Conservation (phyloP, 2,888 invertebrate genomes). For the Diaperis boleti region DNA sequence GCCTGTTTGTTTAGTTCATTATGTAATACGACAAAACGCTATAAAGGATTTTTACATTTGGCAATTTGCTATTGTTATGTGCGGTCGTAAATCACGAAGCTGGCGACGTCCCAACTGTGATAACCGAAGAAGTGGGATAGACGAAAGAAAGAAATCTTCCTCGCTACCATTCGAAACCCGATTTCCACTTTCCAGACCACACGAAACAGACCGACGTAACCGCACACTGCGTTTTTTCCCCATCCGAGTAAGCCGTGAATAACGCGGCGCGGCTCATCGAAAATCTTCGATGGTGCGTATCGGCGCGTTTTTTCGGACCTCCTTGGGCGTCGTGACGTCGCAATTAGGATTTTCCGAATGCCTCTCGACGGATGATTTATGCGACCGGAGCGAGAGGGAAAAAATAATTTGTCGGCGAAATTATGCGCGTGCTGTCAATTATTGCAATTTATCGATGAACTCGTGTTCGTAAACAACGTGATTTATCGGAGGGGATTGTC, state of each 20-base stretch:
- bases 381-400: neutral
- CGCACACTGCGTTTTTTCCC: constrained; percentile 6
- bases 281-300: constrained; percentile 3
- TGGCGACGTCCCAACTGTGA: too few species aligned
- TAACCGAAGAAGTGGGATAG: too few species aligned
- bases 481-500: constrained; percentile 24
- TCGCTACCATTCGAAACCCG: too few species aligned
- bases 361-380: constrained; percentile 15
- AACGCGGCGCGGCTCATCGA: constrained; percentile 3
- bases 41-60: too few species aligned
- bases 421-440: constrained; percentile 26
- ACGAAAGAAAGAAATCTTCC: too few species aligned
- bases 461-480: constrained; percentile 19
- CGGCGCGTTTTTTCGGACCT: neutral
- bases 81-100: too few species aligned
- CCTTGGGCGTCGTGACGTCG: constrained; percentile 2
- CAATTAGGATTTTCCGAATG: constrained; percentile 33
- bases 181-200: constrained; percentile 5
- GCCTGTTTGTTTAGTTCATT: too few species aligned
- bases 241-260: neutral
- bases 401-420: constrained; percentile 18
- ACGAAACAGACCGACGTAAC: constrained; percentile 6
- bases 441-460: constrained; percentile 31
- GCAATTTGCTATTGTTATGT: too few species aligned
- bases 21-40: too few species aligned